Evolutionary conservation across 2,113 vertebrate genomes (phyloP).

Genomic region (Bufo bufo): DNA sequence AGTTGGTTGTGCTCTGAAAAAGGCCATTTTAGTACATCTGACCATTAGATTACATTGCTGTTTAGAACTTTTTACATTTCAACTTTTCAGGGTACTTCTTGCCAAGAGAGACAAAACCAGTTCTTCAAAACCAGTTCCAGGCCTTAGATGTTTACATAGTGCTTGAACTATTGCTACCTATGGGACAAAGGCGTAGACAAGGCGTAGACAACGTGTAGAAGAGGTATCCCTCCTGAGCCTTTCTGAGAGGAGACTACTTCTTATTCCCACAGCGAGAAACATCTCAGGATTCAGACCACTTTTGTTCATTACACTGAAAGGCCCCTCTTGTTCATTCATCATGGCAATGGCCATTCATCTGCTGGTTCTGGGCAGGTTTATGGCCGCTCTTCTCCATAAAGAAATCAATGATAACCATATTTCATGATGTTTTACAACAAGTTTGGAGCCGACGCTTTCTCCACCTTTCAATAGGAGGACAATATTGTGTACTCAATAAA

Average conservation of each 20-base stretch:
- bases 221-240: not conserved
- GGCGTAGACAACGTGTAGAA: not conserved
- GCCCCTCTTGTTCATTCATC: constrained; percentile 58
- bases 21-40: not conserved
- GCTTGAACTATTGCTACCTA: not conserved
- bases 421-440: constrained; percentile 53
- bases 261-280: constrained; percentile 33
- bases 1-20: not conserved
- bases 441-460: constrained; percentile 47
- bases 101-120: not conserved
- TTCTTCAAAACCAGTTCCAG: not conserved
- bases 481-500: constrained; percentile 1
- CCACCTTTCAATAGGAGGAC: constrained; percentile 46
- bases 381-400: constrained; percentile 52
- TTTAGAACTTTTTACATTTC: not conserved
- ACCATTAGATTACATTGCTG: not conserved
- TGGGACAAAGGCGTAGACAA: not conserved
- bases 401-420: constrained; percentile 62
- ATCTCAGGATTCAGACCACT: constrained; percentile 38
- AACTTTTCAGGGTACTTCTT: not conserved
- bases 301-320: constrained; percentile 56
- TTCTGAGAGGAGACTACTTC: constrained; percentile 8
- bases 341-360: constrained; percentile 60
- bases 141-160: not conserved
- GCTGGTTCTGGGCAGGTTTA: constrained; percentile 53